Evolutionary conservation across 2,797 vertebrate genomes (phyloP), one percentile per base, ranked within the genome.

Genomic region (Acrossocheilus fasciatus): DNA sequence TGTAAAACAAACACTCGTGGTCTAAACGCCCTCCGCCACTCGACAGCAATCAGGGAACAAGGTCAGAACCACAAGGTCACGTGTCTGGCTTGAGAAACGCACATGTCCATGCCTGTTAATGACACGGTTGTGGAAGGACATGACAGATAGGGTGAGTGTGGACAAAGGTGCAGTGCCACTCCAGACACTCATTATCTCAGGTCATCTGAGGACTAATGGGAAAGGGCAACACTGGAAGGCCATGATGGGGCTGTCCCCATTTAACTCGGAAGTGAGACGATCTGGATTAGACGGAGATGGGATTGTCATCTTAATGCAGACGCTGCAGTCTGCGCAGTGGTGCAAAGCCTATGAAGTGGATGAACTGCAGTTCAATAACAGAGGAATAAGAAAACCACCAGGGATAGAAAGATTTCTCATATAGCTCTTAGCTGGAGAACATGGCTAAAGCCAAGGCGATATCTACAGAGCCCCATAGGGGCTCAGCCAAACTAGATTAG

Each of bases 401-500:
- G 41, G 73, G 73, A 88, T 11, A 52, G 64, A 7, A 54, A 9
- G 26, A 62, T 78, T 86, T 74, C 57, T 79, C 69, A 54, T 23
- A 83, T n/a, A 72, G 68, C 69, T 81, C 82, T 81, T 70, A 74
- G 82, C 88, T 59, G 76, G 76, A 81, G 85, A 82, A 86, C 78
- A 76, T 83, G 41, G 39, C 43, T 78, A 64, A 84, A 80, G 74
- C 79, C 43, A 57, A 83, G 68, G 26, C 57, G 68, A 70, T 82
- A 75, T 85, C 87, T 76, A 30, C 47, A 77, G 72, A 75, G 52
- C 45, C 11, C 69, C 79, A 69, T 41, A 52, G 87, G 84, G 64
- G n/a, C 80, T 83, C 39, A 50, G 73, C 52, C 70, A 45, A 82
- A 87, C 54, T 62, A 83, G 87, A 89, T 87, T 89, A 85, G 57